Base-by-base conservation (phyloP, 23 tunicate genomes). In the Ascidia mentula region DNA sequence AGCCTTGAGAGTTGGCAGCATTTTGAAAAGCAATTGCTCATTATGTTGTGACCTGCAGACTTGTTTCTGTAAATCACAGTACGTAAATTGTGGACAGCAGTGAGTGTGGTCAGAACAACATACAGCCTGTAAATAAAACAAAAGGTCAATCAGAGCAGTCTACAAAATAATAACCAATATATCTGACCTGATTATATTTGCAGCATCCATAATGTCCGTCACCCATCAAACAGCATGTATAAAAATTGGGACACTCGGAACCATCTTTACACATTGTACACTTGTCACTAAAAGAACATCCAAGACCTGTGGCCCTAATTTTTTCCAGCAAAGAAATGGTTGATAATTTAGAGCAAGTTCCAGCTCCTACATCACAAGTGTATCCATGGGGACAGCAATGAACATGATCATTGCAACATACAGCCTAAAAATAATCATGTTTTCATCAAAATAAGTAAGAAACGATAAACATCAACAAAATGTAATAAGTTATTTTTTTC, bases 221-320 rank as follows among this genome's bases (percentile, higher is more conserved):
- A 28, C 34, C 38, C 4, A 74, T 46, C 34, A 37, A 28, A 39
- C 78, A 74, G 28, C 78, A 74, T 36, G 53, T 74, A 32, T 74
- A 74, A 36, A 36, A 74, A 74, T 32, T 74, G 34, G 78, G 78
- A 36, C 78, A 74, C 20, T 74, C 78, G 12, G 78, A 74, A 1
- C 78, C 78, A 74, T 74, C 78, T 28, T 35, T 35, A 24, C 78
- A 74, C 78, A 74, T 74, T 28, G 78, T 74, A 17, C 78, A 74
- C 38, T 74, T 74, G 20, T 74, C 78, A 53, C 65, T 53, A 20
- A 53, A 9, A 26, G 24, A 3, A 53, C 65, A 53, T 20, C n/a
- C n/a, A n/a, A n/a, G n/a, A n/a, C n/a, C n/a, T n/a, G n/a, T n/a
- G n/a, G n/a, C n/a, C n/a, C n/a, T n/a, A n/a, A n/a, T n/a, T n/a